phyloP scores from a whole-genome alignment of 2,113 vertebrate species.

The Lichenostomus cassidix region DNA sequence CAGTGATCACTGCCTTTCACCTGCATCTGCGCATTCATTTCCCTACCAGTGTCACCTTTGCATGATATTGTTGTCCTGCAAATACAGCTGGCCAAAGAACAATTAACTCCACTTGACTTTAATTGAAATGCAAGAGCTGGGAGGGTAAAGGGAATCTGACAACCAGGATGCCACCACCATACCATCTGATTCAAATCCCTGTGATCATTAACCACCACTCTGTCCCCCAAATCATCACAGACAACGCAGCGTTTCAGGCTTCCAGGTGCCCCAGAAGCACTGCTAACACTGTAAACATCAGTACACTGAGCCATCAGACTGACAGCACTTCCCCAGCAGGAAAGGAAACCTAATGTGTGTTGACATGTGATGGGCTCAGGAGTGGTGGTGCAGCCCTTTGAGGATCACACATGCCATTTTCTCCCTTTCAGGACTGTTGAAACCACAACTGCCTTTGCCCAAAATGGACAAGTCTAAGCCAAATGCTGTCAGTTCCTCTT shows the following conservation, averaged over 20 bases:
- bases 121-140: not conserved
- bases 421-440: not conserved
- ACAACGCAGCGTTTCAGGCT: not conserved
- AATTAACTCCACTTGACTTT: not conserved
- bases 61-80: not conserved
- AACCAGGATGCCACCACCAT: not conserved
- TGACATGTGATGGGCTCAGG: not conserved
- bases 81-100: not conserved
- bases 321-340: not conserved
- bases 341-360: not conserved
- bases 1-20: not conserved
- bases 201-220: not conserved
- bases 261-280: not conserved
- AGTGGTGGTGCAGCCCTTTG: not conserved
- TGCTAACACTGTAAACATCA: not conserved
- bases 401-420: not conserved
- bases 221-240: not conserved
- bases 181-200: not conserved
- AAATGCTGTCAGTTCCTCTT: conserved; percentile 23
- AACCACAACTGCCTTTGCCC: not conserved
- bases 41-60: not conserved
- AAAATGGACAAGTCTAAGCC: conserved; percentile 26
- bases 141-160: not conserved
- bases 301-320: not conserved
- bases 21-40: not conserved